Conservation (phyloP, 2,888 invertebrate species). For the Onthophagus sagittarius region DNA sequence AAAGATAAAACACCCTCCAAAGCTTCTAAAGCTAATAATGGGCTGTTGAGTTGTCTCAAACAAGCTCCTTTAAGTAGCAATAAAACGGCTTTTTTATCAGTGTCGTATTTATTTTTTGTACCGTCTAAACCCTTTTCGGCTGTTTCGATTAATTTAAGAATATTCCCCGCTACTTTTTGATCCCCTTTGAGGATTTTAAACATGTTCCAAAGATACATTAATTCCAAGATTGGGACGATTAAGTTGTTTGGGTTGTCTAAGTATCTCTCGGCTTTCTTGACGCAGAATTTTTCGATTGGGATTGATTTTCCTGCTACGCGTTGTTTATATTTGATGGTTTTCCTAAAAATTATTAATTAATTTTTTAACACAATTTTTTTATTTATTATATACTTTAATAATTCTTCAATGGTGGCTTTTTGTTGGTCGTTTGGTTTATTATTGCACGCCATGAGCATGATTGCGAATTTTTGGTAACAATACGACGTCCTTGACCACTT, state of each 20-base stretch:
- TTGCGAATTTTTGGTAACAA: conserved; percentile 82
- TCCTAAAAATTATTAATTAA: conserved; percentile 50
- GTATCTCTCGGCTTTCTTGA: conserved; percentile 80
- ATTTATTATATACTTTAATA: conserved; percentile 59
- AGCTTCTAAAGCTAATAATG: conserved; percentile 73
- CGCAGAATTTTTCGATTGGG: conserved; percentile 94
- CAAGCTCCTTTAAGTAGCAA: conserved; percentile 80
- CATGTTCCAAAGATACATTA: conserved; percentile 91
- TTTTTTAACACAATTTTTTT: not conserved
- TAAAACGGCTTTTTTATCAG: conserved; percentile 72
- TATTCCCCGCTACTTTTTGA: conserved; percentile 56
- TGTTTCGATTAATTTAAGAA: conserved; percentile 62
- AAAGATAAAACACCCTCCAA: conserved; percentile 59
- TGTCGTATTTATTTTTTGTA: conserved; percentile 53
- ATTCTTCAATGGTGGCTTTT: conserved; percentile 55
- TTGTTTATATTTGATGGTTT: conserved; percentile 79
- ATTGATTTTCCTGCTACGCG: conserved; percentile 93
- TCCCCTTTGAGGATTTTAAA: conserved; percentile 77
- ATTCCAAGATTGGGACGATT: conserved; percentile 78
- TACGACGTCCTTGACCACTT: conserved; percentile 92
- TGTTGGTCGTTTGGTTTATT: conserved; percentile 38
- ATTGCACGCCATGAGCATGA: conserved; percentile 70
- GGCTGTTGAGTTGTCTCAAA: conserved; percentile 72
- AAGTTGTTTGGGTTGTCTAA: conserved; percentile 69
- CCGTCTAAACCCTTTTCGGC: conserved; percentile 41